Percentiles rank a stretch among this genome's conserved stretches.
Evolutionary conservation across 2,888 invertebrate species (phyloP).

Genomic region (Hemistola chrysoprasaria): DNA sequence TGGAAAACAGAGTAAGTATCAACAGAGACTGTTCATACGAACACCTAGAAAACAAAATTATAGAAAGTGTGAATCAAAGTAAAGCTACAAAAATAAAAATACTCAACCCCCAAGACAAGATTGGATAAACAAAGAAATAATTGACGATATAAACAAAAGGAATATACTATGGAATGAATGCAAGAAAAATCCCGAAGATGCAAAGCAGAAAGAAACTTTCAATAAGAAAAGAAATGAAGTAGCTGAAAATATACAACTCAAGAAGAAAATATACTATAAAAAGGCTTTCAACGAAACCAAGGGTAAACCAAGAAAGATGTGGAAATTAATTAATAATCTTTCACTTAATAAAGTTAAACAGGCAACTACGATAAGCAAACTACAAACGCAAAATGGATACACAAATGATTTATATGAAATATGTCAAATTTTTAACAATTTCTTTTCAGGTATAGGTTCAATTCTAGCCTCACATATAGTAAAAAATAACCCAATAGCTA

Average conservation of each 20-base stretch:
- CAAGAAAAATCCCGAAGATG: constrained; percentile 12
- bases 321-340: constrained; percentile 14
- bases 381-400: constrained; percentile 1
- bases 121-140: constrained; percentile 26
- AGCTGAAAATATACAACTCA: constrained; percentile 2
- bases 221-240: not conserved
- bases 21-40: constrained; percentile 2
- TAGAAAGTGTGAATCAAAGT: not conserved
- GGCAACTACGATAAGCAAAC: constrained; percentile 8
- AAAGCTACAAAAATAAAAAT: constrained; percentile 11
- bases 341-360: constrained; percentile 18
- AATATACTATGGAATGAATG: constrained; percentile 17
- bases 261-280: constrained; percentile 15
- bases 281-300: constrained; percentile 7
- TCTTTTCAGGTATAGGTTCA: constrained; percentile 17
- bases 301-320: constrained; percentile 11
- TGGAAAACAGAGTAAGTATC: too few relatives aligned
- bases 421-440: constrained; percentile 22
- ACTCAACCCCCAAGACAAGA: constrained; percentile 13
- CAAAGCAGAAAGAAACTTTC: constrained; percentile 4
- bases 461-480: constrained; percentile 21
- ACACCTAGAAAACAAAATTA: constrained; percentile 2
- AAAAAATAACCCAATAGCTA: constrained; percentile 3
- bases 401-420: constrained; percentile 15
- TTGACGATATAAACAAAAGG: constrained; percentile 17